Conservation (phyloP, 2,113 vertebrate genomes). For the Colaptes auratus region DNA sequence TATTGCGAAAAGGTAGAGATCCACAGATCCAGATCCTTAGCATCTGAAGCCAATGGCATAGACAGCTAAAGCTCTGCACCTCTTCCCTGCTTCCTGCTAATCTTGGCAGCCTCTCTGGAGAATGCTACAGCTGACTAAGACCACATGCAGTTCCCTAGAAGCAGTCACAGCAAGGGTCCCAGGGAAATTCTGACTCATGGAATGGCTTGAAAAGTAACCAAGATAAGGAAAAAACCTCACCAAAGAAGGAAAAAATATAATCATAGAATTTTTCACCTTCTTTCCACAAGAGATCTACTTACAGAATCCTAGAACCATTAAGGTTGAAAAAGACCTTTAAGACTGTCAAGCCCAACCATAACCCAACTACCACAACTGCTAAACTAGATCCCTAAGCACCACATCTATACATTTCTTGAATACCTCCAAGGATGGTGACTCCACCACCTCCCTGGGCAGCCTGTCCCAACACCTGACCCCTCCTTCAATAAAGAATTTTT, state of each 20-base stretch:
- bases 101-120: background rate
- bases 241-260: background rate
- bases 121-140: background rate
- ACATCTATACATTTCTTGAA: no score
- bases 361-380: no score
- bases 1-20: background rate
- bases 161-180: background rate
- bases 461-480: no score
- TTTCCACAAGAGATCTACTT: background rate
- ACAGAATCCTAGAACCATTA: no score
- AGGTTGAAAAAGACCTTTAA: no score
- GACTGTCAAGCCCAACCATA: no score
- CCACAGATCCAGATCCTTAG: background rate
- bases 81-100: background rate
- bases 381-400: no score
- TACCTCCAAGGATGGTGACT: no score
- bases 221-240: background rate
- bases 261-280: background rate
- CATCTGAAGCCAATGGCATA: background rate
- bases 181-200: background rate
- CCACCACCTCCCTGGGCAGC: no score
- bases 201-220: background rate
- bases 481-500: no score
- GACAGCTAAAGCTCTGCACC: background rate
- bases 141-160: background rate